Evolutionary conservation across 2,113 vertebrate species (phyloP), one percentile per base, ranked within the genome.

Genomic region (Chionodraco myersi): DNA sequence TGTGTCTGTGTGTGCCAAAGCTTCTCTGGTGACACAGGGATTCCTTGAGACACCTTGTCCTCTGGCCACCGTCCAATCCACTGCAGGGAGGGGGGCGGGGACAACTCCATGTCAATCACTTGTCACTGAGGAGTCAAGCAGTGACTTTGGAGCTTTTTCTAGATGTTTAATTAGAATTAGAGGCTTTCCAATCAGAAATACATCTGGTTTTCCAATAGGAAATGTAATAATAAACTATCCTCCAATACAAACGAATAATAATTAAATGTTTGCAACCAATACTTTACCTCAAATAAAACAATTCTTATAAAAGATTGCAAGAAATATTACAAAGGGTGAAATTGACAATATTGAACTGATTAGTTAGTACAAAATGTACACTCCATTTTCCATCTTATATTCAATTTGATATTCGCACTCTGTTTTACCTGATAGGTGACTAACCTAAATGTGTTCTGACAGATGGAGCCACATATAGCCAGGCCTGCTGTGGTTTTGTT

Each of bases 41-140:
- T 80, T 85, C 65, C 74, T 89, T 56, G 64, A 79, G 63, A 77
- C 60, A 79, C 65, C 64, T 70, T 75, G 67, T 86, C 63, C 75
- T 81, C 65, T 80, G 70, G 48, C 72, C 62, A 56, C 58, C 0
- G 1, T 80, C 65, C 80, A 84, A 75, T 79, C 75, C 53, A 10
- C 62, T 72, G 65, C 54, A 75, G 66, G 21, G 53, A 15, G 30
- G 23, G 52, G 60, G 57, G 61, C 47, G 1, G 51, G 63, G 67
- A 12, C 54, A 34, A 44, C 5, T 10, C 12, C 44, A 1, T 61
- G 77, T 69, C 80, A 84, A 59, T 77, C 67, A 63, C 13, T 59
- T 59, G 16, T 48, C 65, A 59, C 14, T 12, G 13, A 63, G 15
- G 30, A 44, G 2, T 16, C 15, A 30, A 30, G 30, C 30, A 30